Percentiles rank a stretch among this genome's conserved stretches.
These are phyloP conservation scores for Sebastes taczanowskii DNA, from an alignment of 2,797 vertebrate species.

Conservation along the genomic window DNA sequence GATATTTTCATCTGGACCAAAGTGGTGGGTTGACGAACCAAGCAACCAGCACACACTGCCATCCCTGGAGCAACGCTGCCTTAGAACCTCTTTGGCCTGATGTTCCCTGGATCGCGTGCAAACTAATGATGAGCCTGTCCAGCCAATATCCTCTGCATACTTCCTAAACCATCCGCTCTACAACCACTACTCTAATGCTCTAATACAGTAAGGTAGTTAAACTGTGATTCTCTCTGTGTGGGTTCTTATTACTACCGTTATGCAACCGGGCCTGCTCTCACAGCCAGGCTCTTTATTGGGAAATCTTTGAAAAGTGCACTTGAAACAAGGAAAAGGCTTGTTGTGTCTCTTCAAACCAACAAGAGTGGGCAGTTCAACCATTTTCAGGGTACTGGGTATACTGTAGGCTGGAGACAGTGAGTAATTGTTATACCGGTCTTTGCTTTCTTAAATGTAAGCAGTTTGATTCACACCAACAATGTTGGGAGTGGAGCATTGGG, in stretches of 20 bases:
- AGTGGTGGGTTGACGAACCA: no score
- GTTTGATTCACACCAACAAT: neutral
- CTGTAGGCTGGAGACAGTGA: neutral
- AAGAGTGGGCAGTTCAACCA: neutral
- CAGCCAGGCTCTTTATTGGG: neutral
- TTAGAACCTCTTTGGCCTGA: neutral
- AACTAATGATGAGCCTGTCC: neutral
- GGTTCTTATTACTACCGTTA: slow-evolving; percentile 34
- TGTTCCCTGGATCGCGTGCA: slow-evolving; percentile 7
- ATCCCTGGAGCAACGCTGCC: neutral
- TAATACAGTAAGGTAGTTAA: slow-evolving; percentile 35
- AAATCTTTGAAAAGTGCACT: neutral
- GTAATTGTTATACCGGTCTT: neutral
- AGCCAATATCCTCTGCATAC: slow-evolving; percentile 1
- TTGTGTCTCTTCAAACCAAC: neutral
- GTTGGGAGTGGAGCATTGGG: neutral
- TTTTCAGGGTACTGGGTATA: neutral
- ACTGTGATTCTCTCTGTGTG: slow-evolving; percentile 13
- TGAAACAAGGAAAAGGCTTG: neutral
- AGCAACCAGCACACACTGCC: neutral
- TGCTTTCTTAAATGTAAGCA: neutral
- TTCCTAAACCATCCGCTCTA: neutral
- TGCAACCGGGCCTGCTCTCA: neutral
- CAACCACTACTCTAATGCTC: slow-evolving; percentile 17
- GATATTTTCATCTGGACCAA: no score